phyloP scores from a whole-genome alignment of 2,888 invertebrate species.

The Epirrita christyi region DNA sequence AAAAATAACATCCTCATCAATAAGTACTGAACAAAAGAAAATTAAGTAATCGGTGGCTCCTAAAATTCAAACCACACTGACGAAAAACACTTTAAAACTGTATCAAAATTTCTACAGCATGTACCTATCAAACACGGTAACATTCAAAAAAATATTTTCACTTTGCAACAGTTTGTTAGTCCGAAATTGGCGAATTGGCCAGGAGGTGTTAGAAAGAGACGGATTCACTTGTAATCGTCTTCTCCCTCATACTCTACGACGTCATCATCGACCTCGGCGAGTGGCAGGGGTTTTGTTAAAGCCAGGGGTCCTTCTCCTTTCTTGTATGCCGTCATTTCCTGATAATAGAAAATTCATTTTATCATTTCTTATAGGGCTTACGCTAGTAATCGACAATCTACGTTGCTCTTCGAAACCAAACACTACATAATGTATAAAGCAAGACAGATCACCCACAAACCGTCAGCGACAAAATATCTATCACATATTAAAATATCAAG shows the following conservation, averaged over 20 bases:
- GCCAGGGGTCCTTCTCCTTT: constrained; percentile 84
- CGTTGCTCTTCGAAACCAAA: no score
- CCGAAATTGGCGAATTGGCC: constrained; percentile 25
- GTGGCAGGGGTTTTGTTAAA: constrained; percentile 57
- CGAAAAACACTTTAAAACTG: constrained; percentile 28
- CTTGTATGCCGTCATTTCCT: constrained; percentile 95
- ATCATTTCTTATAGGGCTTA: no score
- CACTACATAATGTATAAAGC: no score
- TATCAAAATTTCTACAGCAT: constrained; percentile 32
- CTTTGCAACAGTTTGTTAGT: constrained; percentile 35
- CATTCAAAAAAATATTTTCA: constrained; percentile 31
- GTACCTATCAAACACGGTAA: constrained; percentile 32
- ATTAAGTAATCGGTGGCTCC: no score
- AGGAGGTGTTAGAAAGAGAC: constrained; percentile 14
- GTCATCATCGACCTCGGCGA: constrained; percentile 82
- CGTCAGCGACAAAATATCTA: no score
- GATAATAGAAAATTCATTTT: constrained; percentile 43
- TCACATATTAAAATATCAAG: no score
- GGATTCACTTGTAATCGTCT: constrained; percentile 84
- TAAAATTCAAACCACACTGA: not conserved
- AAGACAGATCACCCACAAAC: no score
- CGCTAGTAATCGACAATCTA: no score
- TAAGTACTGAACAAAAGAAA: constrained; percentile 10
- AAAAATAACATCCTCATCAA: not conserved
- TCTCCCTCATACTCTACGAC: constrained; percentile 87